Evolutionary conservation across 2,113 vertebrate genomes (phyloP).

Genomic region (Galbula dea): DNA sequence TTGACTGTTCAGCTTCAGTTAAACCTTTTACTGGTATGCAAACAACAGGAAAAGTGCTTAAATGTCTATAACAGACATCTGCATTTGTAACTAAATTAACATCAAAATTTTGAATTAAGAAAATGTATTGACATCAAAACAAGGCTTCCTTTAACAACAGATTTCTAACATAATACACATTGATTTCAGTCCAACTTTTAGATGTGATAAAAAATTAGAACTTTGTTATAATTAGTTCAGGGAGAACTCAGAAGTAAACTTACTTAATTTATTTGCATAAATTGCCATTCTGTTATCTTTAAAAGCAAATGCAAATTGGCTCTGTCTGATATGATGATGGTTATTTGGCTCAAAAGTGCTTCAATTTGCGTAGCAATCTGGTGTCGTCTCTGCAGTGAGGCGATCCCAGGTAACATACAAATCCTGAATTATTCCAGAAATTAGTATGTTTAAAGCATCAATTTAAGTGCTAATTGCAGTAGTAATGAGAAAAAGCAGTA

Average conservation of each 20-base stretch:
- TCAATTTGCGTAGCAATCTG: slow-evolving; percentile 87
- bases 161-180: slow-evolving; percentile 69
- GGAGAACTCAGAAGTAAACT: slow-evolving; percentile 86
- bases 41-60: slow-evolving; percentile 54
- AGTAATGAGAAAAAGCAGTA: slow-evolving; percentile 95
- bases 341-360: slow-evolving; percentile 88
- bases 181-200: slow-evolving; percentile 77
- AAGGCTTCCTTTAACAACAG: slow-evolving; percentile 66
- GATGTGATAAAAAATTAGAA: slow-evolving; percentile 78
- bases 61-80: slow-evolving; percentile 64
- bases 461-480: slow-evolving; percentile 98
- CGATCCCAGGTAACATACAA: slow-evolving; percentile 87
- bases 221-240: slow-evolving; percentile 86
- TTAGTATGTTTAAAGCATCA: slow-evolving; percentile 94
- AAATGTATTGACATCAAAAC: slow-evolving; percentile 72
- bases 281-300: slow-evolving; percentile 86
- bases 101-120: slow-evolving; percentile 75
- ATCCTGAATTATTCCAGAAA: slow-evolving; percentile 92
- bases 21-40: slow-evolving; percentile 63
- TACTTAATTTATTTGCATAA: slow-evolving; percentile 89
- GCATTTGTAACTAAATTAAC: slow-evolving; percentile 73
- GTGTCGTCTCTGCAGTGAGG: slow-evolving; percentile 81
- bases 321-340: slow-evolving; percentile 86
- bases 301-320: slow-evolving; percentile 85
- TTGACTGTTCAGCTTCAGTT: slow-evolving; percentile 72